Conservation (phyloP, 1,140 invertebrate species). For the Cotesia vestalis region DNA sequence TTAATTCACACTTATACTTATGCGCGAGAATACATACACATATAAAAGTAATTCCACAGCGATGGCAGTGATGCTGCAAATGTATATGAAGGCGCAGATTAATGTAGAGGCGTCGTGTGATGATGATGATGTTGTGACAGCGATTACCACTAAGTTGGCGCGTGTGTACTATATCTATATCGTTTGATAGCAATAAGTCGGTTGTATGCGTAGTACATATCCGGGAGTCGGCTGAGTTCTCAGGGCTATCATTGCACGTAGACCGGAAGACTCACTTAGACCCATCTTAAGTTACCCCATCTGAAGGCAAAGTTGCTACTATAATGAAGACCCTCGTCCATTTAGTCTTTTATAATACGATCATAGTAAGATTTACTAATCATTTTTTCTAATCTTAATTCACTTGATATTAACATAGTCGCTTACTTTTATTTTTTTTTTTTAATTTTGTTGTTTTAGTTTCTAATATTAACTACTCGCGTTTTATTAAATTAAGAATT, state of each 20-base stretch:
- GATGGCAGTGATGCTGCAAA: no score
- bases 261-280: conserved; percentile 67
- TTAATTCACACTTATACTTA: no score
- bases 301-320: conserved; percentile 46
- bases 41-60: no score
- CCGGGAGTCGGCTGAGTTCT: conserved; percentile 65
- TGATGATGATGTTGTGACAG: conserved; percentile 47
- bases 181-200: conserved; percentile 46
- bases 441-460: no score
- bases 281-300: conserved; percentile 66
- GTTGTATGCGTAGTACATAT: conserved; percentile 57
- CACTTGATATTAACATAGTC: not conserved
- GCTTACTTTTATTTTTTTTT: not conserved
- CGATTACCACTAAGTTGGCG: conserved; percentile 24
- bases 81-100: not conserved
- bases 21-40: no score
- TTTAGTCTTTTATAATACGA: conserved; percentile 26
- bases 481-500: no score
- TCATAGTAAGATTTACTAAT: conserved; percentile 15
- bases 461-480: no score
- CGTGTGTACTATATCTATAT: conserved; percentile 26
- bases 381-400: conserved; percentile 14
- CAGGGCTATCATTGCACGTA: conserved; percentile 66
- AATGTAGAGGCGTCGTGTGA: conserved; percentile 26
- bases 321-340: conserved; percentile 38